Conservation (phyloP, 2,888 invertebrate genomes). For the Cheilosia grossa region DNA sequence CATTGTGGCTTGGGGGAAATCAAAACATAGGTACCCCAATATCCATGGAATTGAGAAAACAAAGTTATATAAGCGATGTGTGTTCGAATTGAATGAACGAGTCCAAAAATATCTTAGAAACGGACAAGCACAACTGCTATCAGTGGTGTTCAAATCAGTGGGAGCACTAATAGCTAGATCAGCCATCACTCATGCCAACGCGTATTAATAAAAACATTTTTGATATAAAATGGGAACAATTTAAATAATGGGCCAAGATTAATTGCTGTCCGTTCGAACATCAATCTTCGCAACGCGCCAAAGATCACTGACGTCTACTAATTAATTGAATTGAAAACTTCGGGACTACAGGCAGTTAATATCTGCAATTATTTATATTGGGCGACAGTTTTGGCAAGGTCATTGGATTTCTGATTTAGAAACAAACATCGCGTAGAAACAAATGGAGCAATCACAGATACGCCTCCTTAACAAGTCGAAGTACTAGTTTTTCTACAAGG, state of each 20-base stretch:
- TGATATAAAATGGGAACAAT: conserved; percentile 58
- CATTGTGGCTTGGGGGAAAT: conserved; percentile 39
- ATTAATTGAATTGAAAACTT: conserved; percentile 49
- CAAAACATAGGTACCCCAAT: conserved; percentile 43
- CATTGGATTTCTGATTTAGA: too few relatives aligned
- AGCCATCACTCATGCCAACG: conserved; percentile 57
- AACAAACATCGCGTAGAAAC: too few relatives aligned
- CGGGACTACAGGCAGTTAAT: not conserved
- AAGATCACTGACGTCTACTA: conserved; percentile 38
- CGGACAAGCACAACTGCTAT: conserved; percentile 74
- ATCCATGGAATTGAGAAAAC: conserved; percentile 35
- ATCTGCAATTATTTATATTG: not conserved
- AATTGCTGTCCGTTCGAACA: conserved; percentile 37
- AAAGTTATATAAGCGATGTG: conserved; percentile 11
- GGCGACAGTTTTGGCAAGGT: too few relatives aligned
- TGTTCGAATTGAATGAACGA: conserved; percentile 34
- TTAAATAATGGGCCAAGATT: conserved; percentile 59
- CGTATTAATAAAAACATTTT: conserved; percentile 61
- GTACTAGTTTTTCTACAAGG: too few relatives aligned
- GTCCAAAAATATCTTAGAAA: conserved; percentile 70
- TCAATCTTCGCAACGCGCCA: conserved; percentile 6
- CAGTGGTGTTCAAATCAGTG: conserved; percentile 68
- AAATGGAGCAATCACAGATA: too few relatives aligned
- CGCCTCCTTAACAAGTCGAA: too few relatives aligned
- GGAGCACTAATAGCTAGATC: conserved; percentile 54